Percentiles rank a stretch among this genome's conserved stretches.
Conservation (phyloP, 2,888 invertebrate species). For the Drosophila nr. fundita region DNA sequence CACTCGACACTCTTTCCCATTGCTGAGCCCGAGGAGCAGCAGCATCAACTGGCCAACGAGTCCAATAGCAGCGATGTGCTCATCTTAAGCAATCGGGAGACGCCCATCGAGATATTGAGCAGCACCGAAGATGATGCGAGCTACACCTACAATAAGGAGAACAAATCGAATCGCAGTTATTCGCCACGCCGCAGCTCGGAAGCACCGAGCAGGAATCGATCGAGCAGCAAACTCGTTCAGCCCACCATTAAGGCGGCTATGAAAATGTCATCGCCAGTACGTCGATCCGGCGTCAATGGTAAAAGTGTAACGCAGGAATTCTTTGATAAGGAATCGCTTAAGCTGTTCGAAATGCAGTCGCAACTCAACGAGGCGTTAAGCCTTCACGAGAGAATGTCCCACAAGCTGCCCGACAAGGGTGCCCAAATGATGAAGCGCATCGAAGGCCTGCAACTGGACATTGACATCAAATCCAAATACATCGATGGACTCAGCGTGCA, state of each 20-base stretch:
- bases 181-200: slow-evolving; percentile 50
- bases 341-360: slow-evolving; percentile 85
- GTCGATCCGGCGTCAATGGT: neutral
- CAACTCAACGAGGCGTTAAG: slow-evolving; percentile 84
- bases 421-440: slow-evolving; percentile 86
- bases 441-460: slow-evolving; percentile 84
- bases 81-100: slow-evolving; percentile 67
- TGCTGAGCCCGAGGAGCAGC: neutral
- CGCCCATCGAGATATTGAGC: slow-evolving; percentile 71
- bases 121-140: slow-evolving; percentile 58
- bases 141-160: slow-evolving; percentile 42
- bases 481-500: slow-evolving; percentile 86
- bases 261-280: slow-evolving; percentile 11
- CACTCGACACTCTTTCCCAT: slow-evolving; percentile 73
- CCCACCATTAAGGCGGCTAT: slow-evolving; percentile 68
- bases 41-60: slow-evolving; percentile 21
- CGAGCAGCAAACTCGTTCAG: slow-evolving; percentile 58
- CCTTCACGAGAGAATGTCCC: slow-evolving; percentile 72
- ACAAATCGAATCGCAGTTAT: slow-evolving; percentile 17
- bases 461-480: slow-evolving; percentile 85
- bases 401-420: slow-evolving; percentile 88
- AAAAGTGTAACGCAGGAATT: slow-evolving; percentile 69
- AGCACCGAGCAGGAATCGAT: slow-evolving; percentile 23
- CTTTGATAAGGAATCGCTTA: slow-evolving; percentile 85
- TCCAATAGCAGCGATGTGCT: slow-evolving; percentile 73